phyloP scores from a whole-genome alignment of 1,140 invertebrate species.

The Battus philenor region DNA sequence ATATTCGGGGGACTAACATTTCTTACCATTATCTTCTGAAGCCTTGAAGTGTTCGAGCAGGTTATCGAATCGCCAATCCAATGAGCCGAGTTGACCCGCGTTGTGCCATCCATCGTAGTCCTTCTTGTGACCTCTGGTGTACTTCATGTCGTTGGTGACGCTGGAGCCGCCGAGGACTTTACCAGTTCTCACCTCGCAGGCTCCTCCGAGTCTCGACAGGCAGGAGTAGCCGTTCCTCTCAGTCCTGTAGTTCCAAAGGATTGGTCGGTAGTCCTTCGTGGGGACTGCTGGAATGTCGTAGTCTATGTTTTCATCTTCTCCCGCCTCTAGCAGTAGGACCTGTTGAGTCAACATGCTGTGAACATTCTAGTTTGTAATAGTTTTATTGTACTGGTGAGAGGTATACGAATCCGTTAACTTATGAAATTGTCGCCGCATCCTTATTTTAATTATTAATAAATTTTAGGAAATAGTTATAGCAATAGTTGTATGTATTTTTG shows the following conservation, averaged over 20 bases:
- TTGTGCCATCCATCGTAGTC: slow-evolving; percentile 77
- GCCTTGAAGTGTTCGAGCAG: slow-evolving; percentile 75
- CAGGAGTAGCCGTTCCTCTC: slow-evolving; percentile 63
- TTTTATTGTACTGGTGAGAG: no score
- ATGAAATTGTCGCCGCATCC: no score
- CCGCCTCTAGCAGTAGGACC: slow-evolving; percentile 69
- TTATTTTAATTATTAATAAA: no score
- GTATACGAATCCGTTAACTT: no score
- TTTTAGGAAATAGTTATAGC: no score
- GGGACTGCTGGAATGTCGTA: slow-evolving; percentile 63
- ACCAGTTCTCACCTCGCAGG: slow-evolving; percentile 72
- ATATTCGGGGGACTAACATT: no score
- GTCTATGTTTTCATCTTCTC: slow-evolving; percentile 68
- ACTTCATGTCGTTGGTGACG: slow-evolving; percentile 76
- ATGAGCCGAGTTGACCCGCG: slow-evolving; percentile 64
- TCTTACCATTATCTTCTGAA: slow-evolving; percentile 75
- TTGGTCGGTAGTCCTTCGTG: slow-evolving; percentile 53
- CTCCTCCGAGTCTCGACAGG: slow-evolving; percentile 55
- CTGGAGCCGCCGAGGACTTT: slow-evolving; percentile 77
- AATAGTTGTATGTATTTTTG: no score
- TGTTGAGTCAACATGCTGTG: no score
- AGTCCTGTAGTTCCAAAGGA: slow-evolving; percentile 64
- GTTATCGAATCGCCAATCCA: slow-evolving; percentile 75
- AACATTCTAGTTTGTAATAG: no score
- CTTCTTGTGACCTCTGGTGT: slow-evolving; percentile 71